Evolutionary conservation across 2,888 invertebrate species (phyloP).

Genomic region (Trachelus iudaicus): DNA sequence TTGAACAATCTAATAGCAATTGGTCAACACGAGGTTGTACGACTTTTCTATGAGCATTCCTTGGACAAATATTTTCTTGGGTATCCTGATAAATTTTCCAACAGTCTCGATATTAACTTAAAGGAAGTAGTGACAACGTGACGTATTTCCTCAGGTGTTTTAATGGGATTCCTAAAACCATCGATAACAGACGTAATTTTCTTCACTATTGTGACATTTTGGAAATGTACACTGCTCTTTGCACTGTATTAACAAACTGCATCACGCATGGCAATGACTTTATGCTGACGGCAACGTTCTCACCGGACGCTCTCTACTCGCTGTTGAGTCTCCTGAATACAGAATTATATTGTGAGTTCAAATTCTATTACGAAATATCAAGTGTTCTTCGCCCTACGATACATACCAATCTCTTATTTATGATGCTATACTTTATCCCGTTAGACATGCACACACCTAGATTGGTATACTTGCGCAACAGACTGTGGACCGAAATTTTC

Average conservation of each 20-base stretch:
- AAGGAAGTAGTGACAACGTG: not conserved
- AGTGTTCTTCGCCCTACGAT: not conserved
- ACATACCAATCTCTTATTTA: not conserved
- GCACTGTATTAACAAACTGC: slow-evolving; percentile 64
- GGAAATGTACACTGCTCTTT: slow-evolving; percentile 68
- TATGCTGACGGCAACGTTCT: slow-evolving; percentile 63
- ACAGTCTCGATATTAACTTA: not conserved
- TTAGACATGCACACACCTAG: slow-evolving; percentile 60
- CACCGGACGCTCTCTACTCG: slow-evolving; percentile 66
- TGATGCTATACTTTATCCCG: not conserved
- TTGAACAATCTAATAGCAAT: slow-evolving; percentile 66
- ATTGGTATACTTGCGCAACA: slow-evolving; percentile 66
- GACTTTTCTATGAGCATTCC: slow-evolving; percentile 65
- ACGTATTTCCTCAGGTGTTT: slow-evolving; percentile 56
- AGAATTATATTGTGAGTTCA: slow-evolving; percentile 65
- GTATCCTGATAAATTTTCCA: slow-evolving; percentile 44
- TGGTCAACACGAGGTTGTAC: slow-evolving; percentile 61
- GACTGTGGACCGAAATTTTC: slow-evolving; percentile 67
- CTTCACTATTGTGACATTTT: slow-evolving; percentile 66
- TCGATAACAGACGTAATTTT: slow-evolving; percentile 59
- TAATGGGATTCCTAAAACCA: slow-evolving; percentile 56
- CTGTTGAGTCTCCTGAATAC: slow-evolving; percentile 65
- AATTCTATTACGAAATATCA: not conserved
- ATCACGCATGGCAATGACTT: slow-evolving; percentile 61
- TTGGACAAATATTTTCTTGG: slow-evolving; percentile 67